Evolutionary conservation across 2,797 vertebrate genomes (phyloP).

Genomic region (Sphenopsis melanotis): DNA sequence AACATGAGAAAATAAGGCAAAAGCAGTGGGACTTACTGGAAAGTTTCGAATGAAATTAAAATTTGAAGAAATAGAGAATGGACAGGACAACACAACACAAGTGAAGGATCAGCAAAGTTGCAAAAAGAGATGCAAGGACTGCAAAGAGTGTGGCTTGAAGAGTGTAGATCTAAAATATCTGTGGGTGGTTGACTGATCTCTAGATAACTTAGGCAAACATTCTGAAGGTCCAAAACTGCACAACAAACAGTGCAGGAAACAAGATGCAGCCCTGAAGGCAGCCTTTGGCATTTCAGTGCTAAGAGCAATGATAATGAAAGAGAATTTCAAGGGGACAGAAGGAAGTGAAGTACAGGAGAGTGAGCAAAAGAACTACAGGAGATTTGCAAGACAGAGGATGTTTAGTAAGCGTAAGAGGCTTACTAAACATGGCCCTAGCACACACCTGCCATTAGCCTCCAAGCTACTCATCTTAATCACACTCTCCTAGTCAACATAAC

Average conservation of each 20-base stretch:
- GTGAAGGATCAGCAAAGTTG: neutral
- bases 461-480: neutral
- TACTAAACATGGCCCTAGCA: neutral
- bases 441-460: neutral
- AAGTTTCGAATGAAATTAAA: neutral
- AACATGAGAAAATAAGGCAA: neutral
- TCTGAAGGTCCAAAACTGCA: neutral
- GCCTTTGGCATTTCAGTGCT: neutral
- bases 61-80: neutral
- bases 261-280: neutral
- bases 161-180: neutral
- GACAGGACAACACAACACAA: neutral
- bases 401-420: neutral
- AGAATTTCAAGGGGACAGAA: neutral
- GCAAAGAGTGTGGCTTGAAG: neutral
- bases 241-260: neutral
- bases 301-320: neutral
- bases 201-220: neutral
- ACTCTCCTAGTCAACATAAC: neutral
- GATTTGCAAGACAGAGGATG: neutral
- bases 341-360: neutral
- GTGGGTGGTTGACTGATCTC: neutral
- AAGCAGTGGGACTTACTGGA: neutral
- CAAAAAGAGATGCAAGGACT: neutral
- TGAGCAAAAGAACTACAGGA: neutral